Base-by-base conservation (phyloP, 1,140 invertebrate species). In the Drosophila nasuta region DNA sequence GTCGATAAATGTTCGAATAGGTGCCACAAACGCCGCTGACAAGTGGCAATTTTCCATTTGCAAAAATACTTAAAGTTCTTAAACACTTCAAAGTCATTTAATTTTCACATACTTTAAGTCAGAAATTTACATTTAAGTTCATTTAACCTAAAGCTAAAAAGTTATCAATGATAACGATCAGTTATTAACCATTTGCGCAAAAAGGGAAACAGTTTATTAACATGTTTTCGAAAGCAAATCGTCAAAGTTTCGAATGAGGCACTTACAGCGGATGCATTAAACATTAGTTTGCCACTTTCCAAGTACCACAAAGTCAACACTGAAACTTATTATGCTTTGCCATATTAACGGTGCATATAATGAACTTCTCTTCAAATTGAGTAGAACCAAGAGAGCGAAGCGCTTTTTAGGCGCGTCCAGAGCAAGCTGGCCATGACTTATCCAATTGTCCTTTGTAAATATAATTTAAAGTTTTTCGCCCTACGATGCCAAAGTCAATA, bases 381-480 rank as follows among this genome's bases (percentile, higher is more conserved):
- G 35, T 52, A 17, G 17, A 17, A 41, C 51, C 41, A 25, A 57
- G 25, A 11, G n/a, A 43, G 51, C 20, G 20, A 25, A 38, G 35
- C 11, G 6, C 41, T 30, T 25, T 51, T 58, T 49, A 20, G 45
- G 8, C 11, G 13, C 1, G 41, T 6, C 5, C 51, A 35, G 8
- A 7, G 13, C 28, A 28, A 38, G 43, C 41, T 54, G 33, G 56
- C 64, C 70, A 49, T 48, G 83, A 80, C 79, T 87, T 83, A 87
- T 83, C 67, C 80, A 80, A 87, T 87, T 88, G 83, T 77, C 69
- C 83, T 73, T 65, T 68, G 80, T 69, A 88, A 87, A 88, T 83
- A 88, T 88, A 88, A 87, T 88, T 87, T 87, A 80, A 87, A 87
- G 83, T 88, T 87, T 88, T 67, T 57, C 67, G 38, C 59, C 63